Percentiles rank a stretch among this genome's conserved stretches.
phyloP scores from a whole-genome alignment of 2,797 vertebrate species.

The Galaxias olidus region DNA sequence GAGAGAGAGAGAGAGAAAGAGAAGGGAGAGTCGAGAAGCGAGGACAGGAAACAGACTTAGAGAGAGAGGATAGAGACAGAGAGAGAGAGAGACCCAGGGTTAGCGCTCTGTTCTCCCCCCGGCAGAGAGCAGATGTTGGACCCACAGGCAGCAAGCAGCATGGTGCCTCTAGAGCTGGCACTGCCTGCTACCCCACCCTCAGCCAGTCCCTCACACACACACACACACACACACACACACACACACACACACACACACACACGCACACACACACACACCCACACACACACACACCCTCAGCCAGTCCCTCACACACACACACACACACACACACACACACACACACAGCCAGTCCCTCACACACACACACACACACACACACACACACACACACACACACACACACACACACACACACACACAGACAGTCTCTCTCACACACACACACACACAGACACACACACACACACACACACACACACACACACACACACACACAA shows the following conservation, averaged over 20 bases:
- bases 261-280: background rate
- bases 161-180: conserved; percentile 42
- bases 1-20: background rate
- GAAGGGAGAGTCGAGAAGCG: background rate
- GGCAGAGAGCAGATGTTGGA: conserved; percentile 65
- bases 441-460: background rate
- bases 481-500: conserved; percentile 12
- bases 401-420: background rate
- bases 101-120: conserved; percentile 38
- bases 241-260: conserved; percentile 11
- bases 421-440: too few species aligned
- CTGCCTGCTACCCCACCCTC: conserved; percentile 5
- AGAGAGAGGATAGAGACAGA: background rate
- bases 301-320: background rate
- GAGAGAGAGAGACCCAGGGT: background rate
- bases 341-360: background rate
- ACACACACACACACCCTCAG: conserved; percentile 10
- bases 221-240: background rate
- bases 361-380: background rate
- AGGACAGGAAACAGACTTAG: conserved; percentile 11
- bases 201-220: conserved; percentile 10
- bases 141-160: conserved; percentile 56
- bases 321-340: conserved; percentile 11
- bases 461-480: background rate
- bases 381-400: background rate